Conservation (phyloP, 2,888 invertebrate genomes). For the Heterodera filipjevi region DNA sequence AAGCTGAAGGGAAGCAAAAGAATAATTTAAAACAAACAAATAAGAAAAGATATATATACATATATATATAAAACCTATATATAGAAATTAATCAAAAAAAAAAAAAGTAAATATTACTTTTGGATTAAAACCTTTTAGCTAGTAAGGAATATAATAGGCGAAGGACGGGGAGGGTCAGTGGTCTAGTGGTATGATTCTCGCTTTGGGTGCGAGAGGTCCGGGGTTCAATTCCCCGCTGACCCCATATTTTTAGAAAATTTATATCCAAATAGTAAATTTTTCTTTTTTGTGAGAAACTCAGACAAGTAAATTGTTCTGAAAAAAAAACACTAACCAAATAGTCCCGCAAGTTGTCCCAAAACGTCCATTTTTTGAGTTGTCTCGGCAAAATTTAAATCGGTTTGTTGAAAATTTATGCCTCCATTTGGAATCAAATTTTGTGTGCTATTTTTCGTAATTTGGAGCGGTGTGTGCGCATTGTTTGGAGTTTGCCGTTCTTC, state of each 20-base stretch:
- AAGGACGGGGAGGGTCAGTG: slow-evolving; percentile 11
- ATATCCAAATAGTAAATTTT: not conserved
- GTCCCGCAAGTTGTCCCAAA: not conserved
- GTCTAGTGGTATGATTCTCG: slow-evolving; percentile 61
- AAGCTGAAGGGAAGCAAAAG: not conserved
- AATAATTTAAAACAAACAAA: too few species aligned
- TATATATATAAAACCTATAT: too few species aligned
- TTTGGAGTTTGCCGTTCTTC: slow-evolving; percentile 28
- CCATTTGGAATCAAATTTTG: slow-evolving; percentile 1
- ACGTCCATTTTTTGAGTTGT: not conserved
- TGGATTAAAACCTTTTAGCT: too few species aligned
- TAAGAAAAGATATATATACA: too few species aligned
- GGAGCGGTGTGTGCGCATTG: not conserved
- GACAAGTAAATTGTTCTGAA: too few species aligned
- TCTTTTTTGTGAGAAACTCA: too few species aligned
- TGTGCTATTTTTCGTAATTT: not conserved
- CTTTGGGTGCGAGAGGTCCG: slow-evolving; percentile 66
- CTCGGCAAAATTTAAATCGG: not conserved
- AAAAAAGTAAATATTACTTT: too few species aligned
- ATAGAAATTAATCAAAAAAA: too few species aligned
- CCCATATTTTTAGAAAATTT: slow-evolving; percentile 8
- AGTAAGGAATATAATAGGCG: not conserved
- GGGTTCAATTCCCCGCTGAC: slow-evolving; percentile 23
- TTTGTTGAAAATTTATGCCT: not conserved
- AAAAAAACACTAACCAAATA: not conserved